Base-by-base conservation (phyloP, 92 coral and sea anemone genomes). In the Plumapathes pennacea region DNA sequence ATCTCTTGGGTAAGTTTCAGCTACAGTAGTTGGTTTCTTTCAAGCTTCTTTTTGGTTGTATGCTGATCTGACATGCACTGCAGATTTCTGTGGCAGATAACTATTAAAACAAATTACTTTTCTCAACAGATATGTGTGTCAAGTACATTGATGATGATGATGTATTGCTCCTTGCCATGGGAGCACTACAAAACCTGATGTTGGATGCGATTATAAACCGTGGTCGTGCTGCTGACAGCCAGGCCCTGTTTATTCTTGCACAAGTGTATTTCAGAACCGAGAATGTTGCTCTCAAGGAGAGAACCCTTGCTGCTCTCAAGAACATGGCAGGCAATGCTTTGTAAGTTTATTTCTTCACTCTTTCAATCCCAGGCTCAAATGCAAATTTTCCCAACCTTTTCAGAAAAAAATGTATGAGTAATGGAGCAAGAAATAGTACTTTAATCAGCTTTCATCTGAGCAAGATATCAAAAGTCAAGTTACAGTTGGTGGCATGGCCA, bases 181-280 rank as follows among this genome's bases (percentile, higher is more conserved):
- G 98, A 8, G 69, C 81, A 7, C 39, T 92, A n/a, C 89, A 85
- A 37, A 92, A 76, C 54, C 37, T 88, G 66, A 67, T 88, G 75
- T 60, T 70, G 8, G 77, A 74, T 9, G 48, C 81, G 4, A 39
- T 72, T 20, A 52, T 84, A 12, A 92, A 92, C 69, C 91, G 98
- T 2, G 72, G 92, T 7, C 96, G 96, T 0, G 64, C 72, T 43
- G 89, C 81, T 0, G 96, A 92, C 21, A 57, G 61, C 10, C 64
- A 84, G 17, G 98, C 96, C 9, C 57, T 92, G 5, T 51, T 60
- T 11, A 57, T 88, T 7, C 59, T 92, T 37, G 57, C 81, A 11
- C 74, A 69, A 9, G 32, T 88, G 5, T 84, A 92, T 62, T 51
- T 43, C 48, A 64, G 52, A 8, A 24, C 80, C 0, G 69, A 47